These are phyloP conservation scores for Eupeodes luniger DNA, from an alignment of 2,888 invertebrate species.

Conservation along the genomic window DNA sequence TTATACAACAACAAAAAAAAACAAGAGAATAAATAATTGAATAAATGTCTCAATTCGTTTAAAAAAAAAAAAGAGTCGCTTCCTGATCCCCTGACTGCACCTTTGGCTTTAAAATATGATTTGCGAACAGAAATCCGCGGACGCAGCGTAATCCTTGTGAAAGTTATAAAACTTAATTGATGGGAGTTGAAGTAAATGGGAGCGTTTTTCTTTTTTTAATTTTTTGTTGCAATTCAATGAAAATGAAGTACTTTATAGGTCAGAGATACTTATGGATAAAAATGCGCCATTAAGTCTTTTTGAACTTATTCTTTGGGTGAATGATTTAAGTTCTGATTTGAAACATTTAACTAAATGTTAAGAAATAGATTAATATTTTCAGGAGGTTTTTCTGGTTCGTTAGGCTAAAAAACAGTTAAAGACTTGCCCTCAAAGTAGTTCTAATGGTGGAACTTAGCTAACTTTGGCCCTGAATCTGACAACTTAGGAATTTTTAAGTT, in stretches of 20 bases:
- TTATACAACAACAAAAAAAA: neutral
- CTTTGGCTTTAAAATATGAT: slow-evolving; percentile 65
- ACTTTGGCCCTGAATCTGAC: no score
- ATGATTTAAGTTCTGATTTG: slow-evolving; percentile 8
- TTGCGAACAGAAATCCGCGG: slow-evolving; percentile 32
- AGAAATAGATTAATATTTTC: no score
- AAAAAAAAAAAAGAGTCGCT: slow-evolving; percentile 39
- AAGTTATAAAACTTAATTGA: slow-evolving; percentile 34
- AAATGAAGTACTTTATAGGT: neutral
- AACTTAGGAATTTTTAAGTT: no score
- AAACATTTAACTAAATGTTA: neutral
- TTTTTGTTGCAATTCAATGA: neutral
- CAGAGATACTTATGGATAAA: neutral
- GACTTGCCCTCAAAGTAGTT: no score
- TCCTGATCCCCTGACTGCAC: slow-evolving; percentile 64
- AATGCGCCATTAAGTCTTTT: neutral
- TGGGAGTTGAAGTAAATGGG: slow-evolving; percentile 4
- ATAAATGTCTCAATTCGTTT: slow-evolving; percentile 73
- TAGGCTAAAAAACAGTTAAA: no score
- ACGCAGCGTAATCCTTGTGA: slow-evolving; percentile 18
- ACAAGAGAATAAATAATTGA: slow-evolving; percentile 69
- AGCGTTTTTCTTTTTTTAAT: neutral
- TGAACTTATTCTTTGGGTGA: neutral
- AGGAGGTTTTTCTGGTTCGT: neutral
- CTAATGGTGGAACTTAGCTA: no score